Percentiles rank a stretch among this genome's conserved stretches.
Conservation (phyloP, 2,113 vertebrate genomes). For the Menura novaehollandiae region DNA sequence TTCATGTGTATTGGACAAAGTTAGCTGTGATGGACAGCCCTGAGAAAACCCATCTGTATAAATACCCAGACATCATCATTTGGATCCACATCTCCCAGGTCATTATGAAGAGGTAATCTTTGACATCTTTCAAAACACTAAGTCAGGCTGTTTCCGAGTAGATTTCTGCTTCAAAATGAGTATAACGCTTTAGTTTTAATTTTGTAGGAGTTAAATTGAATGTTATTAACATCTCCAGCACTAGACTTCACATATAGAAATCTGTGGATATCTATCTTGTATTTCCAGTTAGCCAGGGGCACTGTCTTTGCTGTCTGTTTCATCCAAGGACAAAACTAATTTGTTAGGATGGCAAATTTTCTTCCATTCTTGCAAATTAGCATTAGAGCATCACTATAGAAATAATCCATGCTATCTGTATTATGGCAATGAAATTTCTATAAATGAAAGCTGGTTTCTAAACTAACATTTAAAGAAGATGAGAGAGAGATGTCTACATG, state of each 20-base stretch:
- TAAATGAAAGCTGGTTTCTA: slow-evolving; percentile 57
- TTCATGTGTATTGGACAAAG: neutral
- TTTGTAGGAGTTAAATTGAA: slow-evolving; percentile 48
- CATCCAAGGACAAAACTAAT: slow-evolving; percentile 67
- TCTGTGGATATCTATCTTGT: slow-evolving; percentile 30
- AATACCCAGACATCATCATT: neutral
- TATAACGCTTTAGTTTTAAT: slow-evolving; percentile 35
- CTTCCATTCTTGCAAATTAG: slow-evolving; percentile 56
- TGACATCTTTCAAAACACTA: neutral
- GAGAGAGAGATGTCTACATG: slow-evolving; percentile 44
- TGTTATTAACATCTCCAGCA: slow-evolving; percentile 52
- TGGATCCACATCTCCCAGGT: neutral
- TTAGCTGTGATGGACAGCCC: neutral
- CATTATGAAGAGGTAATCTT: neutral
- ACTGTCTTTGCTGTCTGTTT: slow-evolving; percentile 42
- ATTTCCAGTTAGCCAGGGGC: slow-evolving; percentile 53
- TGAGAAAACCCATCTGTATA: neutral
- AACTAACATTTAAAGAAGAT: slow-evolving; percentile 67
- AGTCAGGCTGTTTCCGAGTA: neutral
- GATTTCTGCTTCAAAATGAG: neutral
- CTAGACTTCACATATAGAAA: neutral
- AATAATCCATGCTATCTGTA: slow-evolving; percentile 52
- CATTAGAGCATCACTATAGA: slow-evolving; percentile 44
- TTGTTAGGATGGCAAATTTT: slow-evolving; percentile 53
- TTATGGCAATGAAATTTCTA: slow-evolving; percentile 23